Base-by-base conservation (phyloP, 2,888 invertebrate genomes). In the Rhogogaster chlorosoma region DNA sequence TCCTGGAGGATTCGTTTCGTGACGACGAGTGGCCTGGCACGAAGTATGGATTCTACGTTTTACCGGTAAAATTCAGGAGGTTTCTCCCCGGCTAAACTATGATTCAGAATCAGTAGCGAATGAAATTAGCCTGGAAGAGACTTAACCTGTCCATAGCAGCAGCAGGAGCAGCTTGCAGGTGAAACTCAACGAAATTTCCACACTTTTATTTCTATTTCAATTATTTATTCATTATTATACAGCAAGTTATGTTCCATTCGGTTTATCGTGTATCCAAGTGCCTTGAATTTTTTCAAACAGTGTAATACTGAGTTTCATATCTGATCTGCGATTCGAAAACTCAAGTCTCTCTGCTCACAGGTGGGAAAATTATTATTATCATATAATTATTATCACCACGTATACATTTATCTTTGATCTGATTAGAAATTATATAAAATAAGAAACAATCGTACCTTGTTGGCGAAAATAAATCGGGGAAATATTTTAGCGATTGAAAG, bases 1-100 rank as follows among this genome's bases (percentile, higher is more conserved):
- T 80, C n/a, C 80, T 38, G 22, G 36, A 57, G 10, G 61, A 77
- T 80, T 80, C 57, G 18, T 32, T 57, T 83, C 83, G 80, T 77
- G 78, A 78, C 77, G 26, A 71, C 71, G 73, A 57, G 82, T 53
- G 73, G 18, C 85, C 83, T 85, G 83, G 85, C 83, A 85, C 85
- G 71, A 71, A 73, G 49, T 85, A 83, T 85, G 85, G 85, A 83
- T 85, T 85, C 82, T 36, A 70, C 73, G 57, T 85, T 85, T 82
- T 80, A 80, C 80, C 49, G 7, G 80, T 36, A 38, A 15, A 36
- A 80, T 36, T n/a, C 22, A 36, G 61, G 36, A 61, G 38, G n/a
- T 22, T 26, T 61, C 10, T 38, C 57, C 36, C 29, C 61, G 18
- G 49, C 2, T 53, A 15, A 45, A 75, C n/a, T 75, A 29, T 77